Percentiles rank a stretch among this genome's conserved stretches.
Conservation (phyloP, 2,888 invertebrate genomes). For the Tenthredo notha region DNA sequence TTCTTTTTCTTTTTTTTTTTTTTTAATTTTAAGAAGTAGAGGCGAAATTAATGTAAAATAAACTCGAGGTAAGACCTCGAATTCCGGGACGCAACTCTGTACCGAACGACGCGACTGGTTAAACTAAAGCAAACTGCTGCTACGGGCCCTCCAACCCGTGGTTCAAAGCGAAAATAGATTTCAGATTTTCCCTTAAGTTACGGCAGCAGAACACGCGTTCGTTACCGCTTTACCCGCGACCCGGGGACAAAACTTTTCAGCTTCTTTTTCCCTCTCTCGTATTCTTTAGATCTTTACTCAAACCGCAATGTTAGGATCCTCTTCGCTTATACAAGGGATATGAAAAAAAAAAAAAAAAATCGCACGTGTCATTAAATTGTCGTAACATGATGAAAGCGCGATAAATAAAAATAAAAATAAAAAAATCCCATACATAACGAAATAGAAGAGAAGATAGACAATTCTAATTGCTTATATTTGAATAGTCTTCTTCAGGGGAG, state of each 20-base stretch:
- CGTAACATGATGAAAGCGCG: neutral
- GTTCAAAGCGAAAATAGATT: slow-evolving; percentile 73
- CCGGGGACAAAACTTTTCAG: slow-evolving; percentile 48
- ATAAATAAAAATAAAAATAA: no score
- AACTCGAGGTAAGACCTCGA: slow-evolving; percentile 39
- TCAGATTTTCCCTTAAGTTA: slow-evolving; percentile 68
- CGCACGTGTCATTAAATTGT: neutral
- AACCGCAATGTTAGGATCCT: neutral
- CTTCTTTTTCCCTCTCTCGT: slow-evolving; percentile 32
- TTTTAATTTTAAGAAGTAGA: neutral
- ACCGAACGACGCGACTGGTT: slow-evolving; percentile 72
- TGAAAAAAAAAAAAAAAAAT: neutral
- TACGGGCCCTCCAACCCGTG: slow-evolving; percentile 64
- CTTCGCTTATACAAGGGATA: neutral
- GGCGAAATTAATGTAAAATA: slow-evolving; percentile 18
- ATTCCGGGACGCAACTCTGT: slow-evolving; percentile 60
- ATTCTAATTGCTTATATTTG: no score
- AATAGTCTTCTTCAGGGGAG: no score
- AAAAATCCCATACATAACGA: no score
- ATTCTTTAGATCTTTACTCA: neutral
- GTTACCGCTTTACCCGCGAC: slow-evolving; percentile 49
- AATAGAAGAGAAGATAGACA: no score
- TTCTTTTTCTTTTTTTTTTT: no score
- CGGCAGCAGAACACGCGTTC: slow-evolving; percentile 49
- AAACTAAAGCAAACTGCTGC: slow-evolving; percentile 65